Base-by-base conservation (phyloP, 2,888 invertebrate genomes). In the Troilus luridus region DNA sequence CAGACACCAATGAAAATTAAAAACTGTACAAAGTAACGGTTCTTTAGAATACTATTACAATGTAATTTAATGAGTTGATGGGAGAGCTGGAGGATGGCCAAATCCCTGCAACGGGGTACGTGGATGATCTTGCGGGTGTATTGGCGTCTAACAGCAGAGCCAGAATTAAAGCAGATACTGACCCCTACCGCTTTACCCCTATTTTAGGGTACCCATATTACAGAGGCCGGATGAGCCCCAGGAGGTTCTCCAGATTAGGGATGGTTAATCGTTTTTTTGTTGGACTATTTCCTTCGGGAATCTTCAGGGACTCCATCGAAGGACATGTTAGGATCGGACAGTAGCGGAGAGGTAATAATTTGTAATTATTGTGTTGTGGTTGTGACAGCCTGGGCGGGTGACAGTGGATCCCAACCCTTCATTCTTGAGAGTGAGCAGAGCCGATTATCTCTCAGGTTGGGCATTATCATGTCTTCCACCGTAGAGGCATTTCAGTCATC, bases 361-460 rank as follows among this genome's bases (percentile, higher is more conserved):
- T 85, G 85, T 85, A 85, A 85, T 85, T 85, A 85, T 85, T 85
- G 7, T 85, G 85, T 85, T 85, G 85, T 85, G 56, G 11, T 10
- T 56, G 56, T 56, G 85, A 85, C 85, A 85, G 56, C 56, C 54
- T 56, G 12, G n/a, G 14, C 19, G 72, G 56, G 56, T 56, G 85
- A 85, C 85, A 56, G 85, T 8, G 56, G 85, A 85, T 56, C 54
- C 56, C 85, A 21, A 85, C 56, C 85, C 85, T 85, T 85, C 85
- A 85, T 85, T 85, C 85, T 85, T 11, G n/a, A 54, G 85, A 56
- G 85, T 85, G 85, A 85, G n/a, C n/a, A 85, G 85, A n/a, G 85
- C 54, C 85, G 85, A 56, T 85, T 85, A 85, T 85, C 54, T 56
- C 56, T n/a, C 85, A 54, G 56, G 85, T 85, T 85, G 41, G n/a